These are phyloP conservation scores for Chesias legatella DNA, from an alignment of 2,888 invertebrate species.

Conservation along the genomic window DNA sequence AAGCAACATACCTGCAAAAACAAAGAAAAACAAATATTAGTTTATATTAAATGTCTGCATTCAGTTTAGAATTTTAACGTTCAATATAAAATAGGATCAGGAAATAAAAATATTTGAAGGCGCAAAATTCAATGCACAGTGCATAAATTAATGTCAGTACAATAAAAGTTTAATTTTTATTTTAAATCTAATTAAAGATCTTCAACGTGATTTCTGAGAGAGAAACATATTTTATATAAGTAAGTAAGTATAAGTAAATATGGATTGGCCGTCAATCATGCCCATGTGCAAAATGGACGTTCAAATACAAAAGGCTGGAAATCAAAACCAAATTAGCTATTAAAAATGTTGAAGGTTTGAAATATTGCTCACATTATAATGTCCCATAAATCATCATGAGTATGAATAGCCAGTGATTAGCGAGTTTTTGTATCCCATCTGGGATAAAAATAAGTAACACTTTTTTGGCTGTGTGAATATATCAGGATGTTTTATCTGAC, in stretches of 20 bases:
- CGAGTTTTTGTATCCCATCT: constrained; percentile 6
- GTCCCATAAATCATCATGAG: constrained; percentile 11
- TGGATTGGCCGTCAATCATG: constrained; percentile 34
- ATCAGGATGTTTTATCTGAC: too few species aligned
- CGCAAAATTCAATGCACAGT: too few species aligned
- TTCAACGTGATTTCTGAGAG: too few species aligned
- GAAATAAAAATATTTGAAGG: too few species aligned
- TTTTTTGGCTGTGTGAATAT: too few species aligned
- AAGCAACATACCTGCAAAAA: constrained; percentile 16
- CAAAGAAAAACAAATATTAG: constrained; percentile 9
- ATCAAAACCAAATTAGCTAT: constrained; percentile 1
- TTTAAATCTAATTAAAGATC: too few species aligned
- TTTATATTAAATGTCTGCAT: neutral
- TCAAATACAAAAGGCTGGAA: constrained; percentile 11
- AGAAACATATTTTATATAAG: too few species aligned
- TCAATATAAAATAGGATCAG: too few species aligned
- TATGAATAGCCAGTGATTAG: constrained; percentile 13
- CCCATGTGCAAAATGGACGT: neutral
- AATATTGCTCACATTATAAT: constrained; percentile 13
- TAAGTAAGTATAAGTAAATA: constrained; percentile 4
- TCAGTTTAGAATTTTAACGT: too few species aligned
- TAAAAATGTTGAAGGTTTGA: constrained; percentile 9
- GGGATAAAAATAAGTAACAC: constrained; percentile 1
- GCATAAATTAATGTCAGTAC: too few species aligned
- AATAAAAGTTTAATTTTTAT: too few species aligned